Percentiles rank a stretch among this genome's conserved stretches.
Evolutionary conservation across 2,888 invertebrate species (phyloP).

Genomic region (Rhaphigaster nebulosa): DNA sequence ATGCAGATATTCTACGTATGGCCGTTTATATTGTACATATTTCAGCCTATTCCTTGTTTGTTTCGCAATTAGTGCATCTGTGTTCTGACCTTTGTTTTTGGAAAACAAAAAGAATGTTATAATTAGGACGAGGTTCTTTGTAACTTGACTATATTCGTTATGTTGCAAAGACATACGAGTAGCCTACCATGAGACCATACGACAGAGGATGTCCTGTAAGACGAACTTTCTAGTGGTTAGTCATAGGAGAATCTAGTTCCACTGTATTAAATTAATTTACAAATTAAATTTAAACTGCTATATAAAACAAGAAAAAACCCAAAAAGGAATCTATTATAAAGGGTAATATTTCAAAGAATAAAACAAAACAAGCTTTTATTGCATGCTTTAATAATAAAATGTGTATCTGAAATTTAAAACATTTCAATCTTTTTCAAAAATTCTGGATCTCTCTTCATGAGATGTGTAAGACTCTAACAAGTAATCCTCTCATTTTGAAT

Average conservation of each 20-base stretch:
- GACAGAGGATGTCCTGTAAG: constrained; percentile 46
- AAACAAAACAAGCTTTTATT: no score
- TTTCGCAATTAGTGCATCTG: not conserved
- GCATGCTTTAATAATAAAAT: no score
- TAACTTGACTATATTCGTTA: not conserved
- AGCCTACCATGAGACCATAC: constrained; percentile 27
- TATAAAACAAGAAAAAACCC: no score
- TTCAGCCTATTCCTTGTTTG: not conserved
- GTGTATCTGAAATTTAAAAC: no score
- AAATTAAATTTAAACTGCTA: no score
- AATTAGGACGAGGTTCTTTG: not conserved
- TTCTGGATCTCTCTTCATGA: no score
- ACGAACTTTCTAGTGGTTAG: constrained; percentile 21
- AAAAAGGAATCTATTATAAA: no score
- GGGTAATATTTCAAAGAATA: no score
- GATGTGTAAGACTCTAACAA: no score
- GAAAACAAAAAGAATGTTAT: not conserved
- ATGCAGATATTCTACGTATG: constrained; percentile 26
- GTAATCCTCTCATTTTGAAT: no score
- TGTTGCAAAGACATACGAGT: not conserved
- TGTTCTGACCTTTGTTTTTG: not conserved
- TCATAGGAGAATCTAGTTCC: not conserved
- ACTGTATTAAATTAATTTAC: no score
- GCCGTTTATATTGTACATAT: constrained; percentile 24
- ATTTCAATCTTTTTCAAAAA: no score